Conservation (phyloP, 64 coral and sea anemone genomes). For the Actinia equina region DNA sequence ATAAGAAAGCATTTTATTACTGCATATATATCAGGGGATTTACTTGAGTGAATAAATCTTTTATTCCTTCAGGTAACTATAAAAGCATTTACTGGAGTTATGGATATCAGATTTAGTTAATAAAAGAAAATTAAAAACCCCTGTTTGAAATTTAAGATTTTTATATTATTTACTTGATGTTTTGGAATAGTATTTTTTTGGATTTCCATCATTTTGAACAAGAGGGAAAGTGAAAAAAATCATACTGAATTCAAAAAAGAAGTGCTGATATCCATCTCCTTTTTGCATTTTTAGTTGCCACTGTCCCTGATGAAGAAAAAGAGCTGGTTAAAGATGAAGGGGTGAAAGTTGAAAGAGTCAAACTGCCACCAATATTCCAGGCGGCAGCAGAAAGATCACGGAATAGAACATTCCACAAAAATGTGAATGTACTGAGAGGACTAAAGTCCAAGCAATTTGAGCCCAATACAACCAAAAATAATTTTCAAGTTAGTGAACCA, state of each 20-base stretch:
- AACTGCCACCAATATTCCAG: slow-evolving; percentile 80
- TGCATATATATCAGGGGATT: not conserved
- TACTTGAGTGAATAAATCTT: not conserved
- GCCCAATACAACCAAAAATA: slow-evolving; percentile 37
- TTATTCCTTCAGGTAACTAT: not conserved
- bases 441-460: slow-evolving; percentile 79
- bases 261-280: slow-evolving; percentile 23
- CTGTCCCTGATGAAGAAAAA: slow-evolving; percentile 14
- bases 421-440: slow-evolving; percentile 66
- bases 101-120: not conserved
- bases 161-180: not conserved
- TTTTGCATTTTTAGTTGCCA: slow-evolving; percentile 29
- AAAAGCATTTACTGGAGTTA: not conserved
- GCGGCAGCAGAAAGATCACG: slow-evolving; percentile 56
- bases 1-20: not conserved
- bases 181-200: not conserved
- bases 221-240: not conserved
- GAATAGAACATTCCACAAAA: slow-evolving; percentile 48
- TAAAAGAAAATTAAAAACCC: not conserved
- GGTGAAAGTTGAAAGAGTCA: slow-evolving; percentile 38
- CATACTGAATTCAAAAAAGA: not conserved
- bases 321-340: slow-evolving; percentile 43
- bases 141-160: not conserved
- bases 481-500: slow-evolving; percentile 19
- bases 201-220: not conserved